Evolutionary conservation across 2,113 vertebrate species (phyloP).

Genomic region (Brienomyrus brachyistius): DNA sequence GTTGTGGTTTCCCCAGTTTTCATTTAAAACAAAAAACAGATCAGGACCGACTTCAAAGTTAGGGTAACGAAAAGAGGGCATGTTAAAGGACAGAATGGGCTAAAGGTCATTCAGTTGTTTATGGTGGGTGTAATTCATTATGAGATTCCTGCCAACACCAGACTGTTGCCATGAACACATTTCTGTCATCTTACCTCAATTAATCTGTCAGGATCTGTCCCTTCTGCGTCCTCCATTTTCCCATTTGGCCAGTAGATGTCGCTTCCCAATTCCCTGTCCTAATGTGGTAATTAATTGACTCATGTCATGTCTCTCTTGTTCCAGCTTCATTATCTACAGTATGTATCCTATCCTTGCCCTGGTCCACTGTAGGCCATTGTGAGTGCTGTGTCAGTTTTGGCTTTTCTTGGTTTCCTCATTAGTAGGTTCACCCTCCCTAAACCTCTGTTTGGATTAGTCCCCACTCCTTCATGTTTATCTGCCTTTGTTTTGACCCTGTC

Average conservation of each 20-base stretch:
- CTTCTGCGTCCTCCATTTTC: neutral
- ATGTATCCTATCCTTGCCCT: neutral
- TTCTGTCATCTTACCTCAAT: neutral
- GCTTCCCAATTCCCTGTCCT: neutral
- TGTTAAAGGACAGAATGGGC: neutral
- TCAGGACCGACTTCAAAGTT: neutral
- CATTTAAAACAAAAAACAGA: conserved; percentile 8
- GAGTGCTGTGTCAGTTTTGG: neutral
- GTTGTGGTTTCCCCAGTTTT: conserved; percentile 19
- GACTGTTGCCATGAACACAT: neutral
- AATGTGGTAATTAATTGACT: neutral
- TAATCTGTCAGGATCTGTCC: neutral
- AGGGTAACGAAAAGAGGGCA: neutral
- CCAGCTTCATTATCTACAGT: neutral
- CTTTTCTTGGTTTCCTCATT: neutral
- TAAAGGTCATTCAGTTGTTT: conserved; percentile 10
- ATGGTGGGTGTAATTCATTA: neutral
- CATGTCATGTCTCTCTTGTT: neutral
- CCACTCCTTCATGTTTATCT: neutral
- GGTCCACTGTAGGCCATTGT: neutral
- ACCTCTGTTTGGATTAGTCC: neutral
- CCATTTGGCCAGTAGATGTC: neutral
- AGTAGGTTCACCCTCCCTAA: neutral
- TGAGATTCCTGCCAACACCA: neutral
- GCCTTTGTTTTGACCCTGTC: neutral